phyloP scores from a whole-genome alignment of 2,888 invertebrate species.

The Anthoptus insignis region DNA sequence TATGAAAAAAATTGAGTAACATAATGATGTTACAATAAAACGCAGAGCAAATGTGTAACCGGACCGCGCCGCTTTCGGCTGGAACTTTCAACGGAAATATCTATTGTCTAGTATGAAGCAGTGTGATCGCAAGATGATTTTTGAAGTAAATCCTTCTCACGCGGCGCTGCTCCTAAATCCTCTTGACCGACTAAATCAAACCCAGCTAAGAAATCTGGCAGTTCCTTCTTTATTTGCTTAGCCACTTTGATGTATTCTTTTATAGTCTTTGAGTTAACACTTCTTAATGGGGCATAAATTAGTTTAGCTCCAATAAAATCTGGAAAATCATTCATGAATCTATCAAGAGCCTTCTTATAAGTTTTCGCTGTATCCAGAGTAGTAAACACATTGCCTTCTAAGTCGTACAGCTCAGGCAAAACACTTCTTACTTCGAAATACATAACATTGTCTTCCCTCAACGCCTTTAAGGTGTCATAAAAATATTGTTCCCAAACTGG shows the following conservation, averaged over 20 bases:
- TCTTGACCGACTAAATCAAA: slow-evolving; percentile 95
- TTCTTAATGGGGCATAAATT: slow-evolving; percentile 89
- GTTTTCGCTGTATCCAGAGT: slow-evolving; percentile 83
- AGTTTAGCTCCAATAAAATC: slow-evolving; percentile 90
- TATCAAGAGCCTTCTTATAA: slow-evolving; percentile 85
- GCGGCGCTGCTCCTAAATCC: slow-evolving; percentile 88
- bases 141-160: no score
- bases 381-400: slow-evolving; percentile 87
- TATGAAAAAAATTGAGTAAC: slow-evolving; percentile 18
- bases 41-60: no score
- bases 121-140: no score
- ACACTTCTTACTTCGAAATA: slow-evolving; percentile 90
- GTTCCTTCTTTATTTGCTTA: slow-evolving; percentile 72
- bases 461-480: slow-evolving; percentile 88
- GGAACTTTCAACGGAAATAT: no score
- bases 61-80: no score
- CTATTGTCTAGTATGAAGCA: no score
- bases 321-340: slow-evolving; percentile 87
- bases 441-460: slow-evolving; percentile 90
- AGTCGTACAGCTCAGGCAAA: slow-evolving; percentile 88
- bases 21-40: neutral
- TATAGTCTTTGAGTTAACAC: slow-evolving; percentile 70
- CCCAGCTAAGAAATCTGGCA: slow-evolving; percentile 91
- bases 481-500: slow-evolving; percentile 90
- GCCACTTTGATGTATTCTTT: slow-evolving; percentile 78